Percentiles rank a stretch among this genome's conserved stretches.
phyloP scores from a whole-genome alignment of 2,113 vertebrate genomes.

The Peromyscus maniculatus region DNA sequence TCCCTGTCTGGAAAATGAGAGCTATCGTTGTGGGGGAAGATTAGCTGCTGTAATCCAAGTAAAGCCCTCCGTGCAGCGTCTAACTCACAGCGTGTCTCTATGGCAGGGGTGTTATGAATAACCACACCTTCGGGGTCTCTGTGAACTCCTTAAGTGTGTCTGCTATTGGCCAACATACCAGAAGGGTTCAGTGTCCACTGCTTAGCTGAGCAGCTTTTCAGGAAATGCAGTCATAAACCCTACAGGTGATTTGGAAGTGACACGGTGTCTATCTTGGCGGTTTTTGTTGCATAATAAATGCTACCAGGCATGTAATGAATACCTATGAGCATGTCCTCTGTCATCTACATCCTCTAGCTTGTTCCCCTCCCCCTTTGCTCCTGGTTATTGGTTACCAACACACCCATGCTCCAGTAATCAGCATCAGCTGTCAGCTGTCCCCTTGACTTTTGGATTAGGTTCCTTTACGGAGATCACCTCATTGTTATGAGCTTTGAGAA shows the following conservation, averaged over 20 bases:
- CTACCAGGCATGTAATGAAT: constrained; percentile 44
- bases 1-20: constrained; percentile 37
- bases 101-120: neutral
- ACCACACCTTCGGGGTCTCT: neutral
- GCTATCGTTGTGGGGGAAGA: neutral
- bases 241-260: constrained; percentile 23
- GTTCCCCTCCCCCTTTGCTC: neutral
- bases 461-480: constrained; percentile 1
- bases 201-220: constrained; percentile 36
- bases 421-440: constrained; percentile 39
- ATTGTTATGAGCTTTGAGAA: neutral
- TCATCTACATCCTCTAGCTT: constrained; percentile 24
- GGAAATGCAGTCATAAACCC: constrained; percentile 55
- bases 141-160: neutral
- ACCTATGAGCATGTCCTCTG: constrained; percentile 10
- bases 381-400: constrained; percentile 27
- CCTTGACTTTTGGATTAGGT: constrained; percentile 48
- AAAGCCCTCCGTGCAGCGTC: neutral
- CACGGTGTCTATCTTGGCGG: neutral
- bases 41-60: neutral
- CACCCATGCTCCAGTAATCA: neutral
- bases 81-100: neutral
- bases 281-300: constrained; percentile 42
- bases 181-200: neutral
- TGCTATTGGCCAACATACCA: neutral